These are phyloP conservation scores for Torymus texanus DNA, from an alignment of 2,888 invertebrate genomes.

Conservation along the genomic window DNA sequence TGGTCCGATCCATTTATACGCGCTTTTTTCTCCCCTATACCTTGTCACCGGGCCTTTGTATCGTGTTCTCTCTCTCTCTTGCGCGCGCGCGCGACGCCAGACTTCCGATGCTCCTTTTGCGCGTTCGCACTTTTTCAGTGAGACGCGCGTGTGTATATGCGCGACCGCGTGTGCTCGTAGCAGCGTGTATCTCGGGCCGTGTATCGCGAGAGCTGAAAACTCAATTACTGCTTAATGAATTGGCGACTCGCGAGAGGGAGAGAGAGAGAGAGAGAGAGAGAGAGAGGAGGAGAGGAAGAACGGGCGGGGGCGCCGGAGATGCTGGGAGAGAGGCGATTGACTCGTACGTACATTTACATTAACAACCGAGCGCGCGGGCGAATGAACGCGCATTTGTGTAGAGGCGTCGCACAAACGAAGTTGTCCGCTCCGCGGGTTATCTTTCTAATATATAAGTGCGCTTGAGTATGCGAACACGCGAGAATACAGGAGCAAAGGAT, in stretches of 20 bases:
- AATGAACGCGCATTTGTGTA: neutral
- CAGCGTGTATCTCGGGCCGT: conserved; percentile 66
- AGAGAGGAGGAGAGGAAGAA: neutral
- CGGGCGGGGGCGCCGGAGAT: conserved; percentile 24
- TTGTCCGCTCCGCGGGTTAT: too few species aligned
- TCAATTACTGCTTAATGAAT: conserved; percentile 75
- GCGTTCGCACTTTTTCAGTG: conserved; percentile 49
- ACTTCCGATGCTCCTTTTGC: conserved; percentile 38
- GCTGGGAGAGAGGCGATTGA: neutral
- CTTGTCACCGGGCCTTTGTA: conserved; percentile 50
- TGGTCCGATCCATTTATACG: conserved; percentile 7
- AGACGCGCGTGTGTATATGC: conserved; percentile 57
- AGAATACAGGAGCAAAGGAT: too few species aligned
- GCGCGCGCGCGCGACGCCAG: conserved; percentile 50
- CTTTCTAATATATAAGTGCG: too few species aligned
- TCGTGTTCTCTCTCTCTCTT: conserved; percentile 26
- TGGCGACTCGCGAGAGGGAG: conserved; percentile 60
- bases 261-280: neutral
- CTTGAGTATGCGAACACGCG: too few species aligned
- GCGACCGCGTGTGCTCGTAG: neutral
- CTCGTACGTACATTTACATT: neutral
- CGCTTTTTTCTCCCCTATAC: conserved; percentile 1
- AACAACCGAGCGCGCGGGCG: neutral
- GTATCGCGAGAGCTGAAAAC: conserved; percentile 73
- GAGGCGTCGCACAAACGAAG: too few species aligned